Evolutionary conservation across 2,888 invertebrate species (phyloP).

Genomic region (Nomada fucata): DNA sequence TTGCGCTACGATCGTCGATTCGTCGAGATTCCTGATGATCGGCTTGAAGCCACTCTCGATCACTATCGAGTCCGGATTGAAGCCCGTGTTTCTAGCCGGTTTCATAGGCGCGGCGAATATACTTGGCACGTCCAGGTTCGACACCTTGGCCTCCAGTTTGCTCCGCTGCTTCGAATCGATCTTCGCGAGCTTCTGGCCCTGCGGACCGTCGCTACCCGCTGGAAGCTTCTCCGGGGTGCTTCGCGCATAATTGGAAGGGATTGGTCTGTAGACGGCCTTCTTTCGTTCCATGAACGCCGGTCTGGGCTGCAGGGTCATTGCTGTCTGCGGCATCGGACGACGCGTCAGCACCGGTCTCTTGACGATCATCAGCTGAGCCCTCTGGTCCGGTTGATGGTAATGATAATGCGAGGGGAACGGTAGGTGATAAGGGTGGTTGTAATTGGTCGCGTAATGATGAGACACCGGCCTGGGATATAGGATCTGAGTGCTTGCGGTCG

Average conservation of each 20-base stretch:
- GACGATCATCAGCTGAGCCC: conserved; percentile 76
- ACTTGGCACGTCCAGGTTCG: conserved; percentile 47
- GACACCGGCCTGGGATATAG: conserved; percentile 72
- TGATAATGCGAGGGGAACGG: conserved; percentile 60
- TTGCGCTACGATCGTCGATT: conserved; percentile 75
- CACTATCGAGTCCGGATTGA: conserved; percentile 92
- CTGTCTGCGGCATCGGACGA: conserved; percentile 66
- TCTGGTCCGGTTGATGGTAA: conserved; percentile 66
- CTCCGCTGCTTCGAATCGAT: conserved; percentile 68
- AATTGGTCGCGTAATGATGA: conserved; percentile 68
- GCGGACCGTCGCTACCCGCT: conserved; percentile 18
- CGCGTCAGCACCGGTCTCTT: conserved; percentile 73
- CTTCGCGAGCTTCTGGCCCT: conserved; percentile 71
- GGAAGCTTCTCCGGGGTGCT: conserved; percentile 41
- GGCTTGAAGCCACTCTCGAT: conserved; percentile 94
- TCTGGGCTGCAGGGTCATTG: conserved; percentile 64
- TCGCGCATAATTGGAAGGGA: conserved; percentile 56
- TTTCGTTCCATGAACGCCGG: conserved; percentile 77
- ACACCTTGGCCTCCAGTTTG: conserved; percentile 66
- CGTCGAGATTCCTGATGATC: conserved; percentile 86
- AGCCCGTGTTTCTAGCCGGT: conserved; percentile 89
- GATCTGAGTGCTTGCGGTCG: conserved; percentile 67
- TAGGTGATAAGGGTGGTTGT: conserved; percentile 59
- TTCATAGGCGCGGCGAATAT: conserved; percentile 56
- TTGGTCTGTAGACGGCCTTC: conserved; percentile 74